phyloP scores from a whole-genome alignment of 2,113 vertebrate species.

The Entomyzon cyanotis region DNA sequence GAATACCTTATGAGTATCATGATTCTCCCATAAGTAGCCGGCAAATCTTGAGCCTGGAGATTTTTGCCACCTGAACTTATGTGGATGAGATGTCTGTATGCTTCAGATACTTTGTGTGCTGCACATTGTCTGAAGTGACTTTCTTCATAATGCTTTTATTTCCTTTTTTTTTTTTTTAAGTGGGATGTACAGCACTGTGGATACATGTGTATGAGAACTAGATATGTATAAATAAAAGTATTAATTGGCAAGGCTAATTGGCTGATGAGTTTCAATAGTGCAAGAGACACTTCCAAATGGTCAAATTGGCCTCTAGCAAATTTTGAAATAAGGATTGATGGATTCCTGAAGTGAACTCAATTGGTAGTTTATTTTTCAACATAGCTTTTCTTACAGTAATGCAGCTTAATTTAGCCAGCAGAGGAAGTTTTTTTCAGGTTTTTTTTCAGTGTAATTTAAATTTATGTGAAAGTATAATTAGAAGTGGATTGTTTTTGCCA shows the following conservation, averaged over 20 bases:
- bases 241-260: background rate
- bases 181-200: background rate
- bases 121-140: background rate
- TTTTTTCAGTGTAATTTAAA: background rate
- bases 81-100: background rate
- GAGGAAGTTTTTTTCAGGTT: background rate
- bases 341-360: background rate
- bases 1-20: background rate
- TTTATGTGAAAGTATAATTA: constrained; percentile 37
- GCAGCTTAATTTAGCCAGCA: background rate
- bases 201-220: background rate
- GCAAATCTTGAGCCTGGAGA: background rate
- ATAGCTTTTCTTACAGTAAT: background rate
- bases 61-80: background rate
- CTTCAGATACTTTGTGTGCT: background rate
- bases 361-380: background rate
- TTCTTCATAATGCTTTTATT: background rate
- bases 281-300: background rate
- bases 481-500: background rate
- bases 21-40: background rate
- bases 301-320: background rate
- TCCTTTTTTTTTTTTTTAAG: background rate
- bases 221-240: background rate
- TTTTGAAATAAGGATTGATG: background rate
- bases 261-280: background rate